These are phyloP conservation scores for Drosophila busckii DNA, from an alignment of 1,140 invertebrate genomes.

Conservation along the genomic window DNA sequence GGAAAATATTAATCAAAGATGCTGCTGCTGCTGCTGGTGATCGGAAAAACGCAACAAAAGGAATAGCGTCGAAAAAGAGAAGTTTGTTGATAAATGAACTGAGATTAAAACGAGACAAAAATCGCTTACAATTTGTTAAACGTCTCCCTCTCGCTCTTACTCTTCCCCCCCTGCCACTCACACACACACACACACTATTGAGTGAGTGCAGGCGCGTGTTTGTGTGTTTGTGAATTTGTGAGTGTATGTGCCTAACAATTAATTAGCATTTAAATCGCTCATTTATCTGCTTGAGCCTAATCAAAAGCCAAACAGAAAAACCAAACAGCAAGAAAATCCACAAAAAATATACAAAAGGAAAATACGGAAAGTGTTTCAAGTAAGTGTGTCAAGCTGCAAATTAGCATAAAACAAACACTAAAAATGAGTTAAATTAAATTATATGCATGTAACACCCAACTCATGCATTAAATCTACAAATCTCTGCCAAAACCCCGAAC, in stretches of 20 bases:
- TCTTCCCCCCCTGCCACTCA: background rate
- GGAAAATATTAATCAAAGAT: constrained; percentile 34
- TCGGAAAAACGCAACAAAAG: constrained; percentile 37
- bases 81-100: constrained; percentile 26
- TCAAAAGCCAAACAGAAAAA: constrained; percentile 28
- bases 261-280: constrained; percentile 60
- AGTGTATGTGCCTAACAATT: constrained; percentile 38
- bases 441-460: too few species aligned
- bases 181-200: background rate
- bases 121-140: constrained; percentile 19
- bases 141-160: background rate
- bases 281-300: constrained; percentile 40
- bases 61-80: constrained; percentile 1
- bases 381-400: constrained; percentile 36
- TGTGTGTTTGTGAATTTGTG: constrained; percentile 3
- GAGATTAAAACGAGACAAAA: constrained; percentile 35
- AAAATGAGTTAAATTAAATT: constrained; percentile 27
- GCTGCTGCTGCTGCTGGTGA: constrained; percentile 29
- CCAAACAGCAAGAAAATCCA: background rate
- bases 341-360: background rate
- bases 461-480: too few species aligned
- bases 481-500: too few species aligned
- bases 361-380: constrained; percentile 9
- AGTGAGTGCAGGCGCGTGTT: background rate
- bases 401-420: constrained; percentile 43